Evolutionary conservation across 2,797 vertebrate genomes (phyloP), one percentile per base, ranked within the genome.

Genomic region (Rhinoraja longicauda): DNA sequence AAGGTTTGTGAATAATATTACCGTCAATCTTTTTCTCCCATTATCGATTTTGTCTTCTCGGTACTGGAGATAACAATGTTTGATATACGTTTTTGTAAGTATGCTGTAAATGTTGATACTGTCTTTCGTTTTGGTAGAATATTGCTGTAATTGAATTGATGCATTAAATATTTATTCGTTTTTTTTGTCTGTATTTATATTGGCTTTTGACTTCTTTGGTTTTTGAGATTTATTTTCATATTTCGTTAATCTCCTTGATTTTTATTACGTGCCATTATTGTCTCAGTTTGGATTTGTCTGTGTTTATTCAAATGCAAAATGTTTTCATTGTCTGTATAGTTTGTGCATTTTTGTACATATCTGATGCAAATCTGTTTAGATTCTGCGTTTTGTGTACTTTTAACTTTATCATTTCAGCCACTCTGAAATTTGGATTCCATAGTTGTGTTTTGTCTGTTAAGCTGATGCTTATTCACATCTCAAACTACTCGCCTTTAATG

Each of bases 41-140:
- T 92, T 92, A 92, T 72, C 72, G 90, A 92, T 92, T 72, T 73
- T 75, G 39, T 53, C 90, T 75, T 73, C 90, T 73, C 90, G 32
- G 90, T 73, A 73, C 26, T 92, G 90, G 75, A 53, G 90, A 73
- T 53, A 88, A 88, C n/a, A 88, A 92, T 75, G 90, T 92, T 92
- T 92, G 90, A 75, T 92, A 92, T 75, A 92, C 6, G 39, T 75
- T 92, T 75, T 75, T 72, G 36, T 73, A 53, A 92, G 90, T 45
- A 53, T n/a, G 70, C 39, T 92, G 67, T 72, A 67, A 67, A 88
- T 92, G 90, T 92, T 92, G 70, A 29, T 92, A 53, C 70, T 75
- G 90, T 72, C 64, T 75, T 92, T 75, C 45, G 36, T 32, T 92
- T 75, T 73, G 70, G 67, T 73, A 67, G 36, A 90, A 91, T 53